phyloP scores from a whole-genome alignment of 2,113 vertebrate genomes.

The Tenrec ecaudatus region DNA sequence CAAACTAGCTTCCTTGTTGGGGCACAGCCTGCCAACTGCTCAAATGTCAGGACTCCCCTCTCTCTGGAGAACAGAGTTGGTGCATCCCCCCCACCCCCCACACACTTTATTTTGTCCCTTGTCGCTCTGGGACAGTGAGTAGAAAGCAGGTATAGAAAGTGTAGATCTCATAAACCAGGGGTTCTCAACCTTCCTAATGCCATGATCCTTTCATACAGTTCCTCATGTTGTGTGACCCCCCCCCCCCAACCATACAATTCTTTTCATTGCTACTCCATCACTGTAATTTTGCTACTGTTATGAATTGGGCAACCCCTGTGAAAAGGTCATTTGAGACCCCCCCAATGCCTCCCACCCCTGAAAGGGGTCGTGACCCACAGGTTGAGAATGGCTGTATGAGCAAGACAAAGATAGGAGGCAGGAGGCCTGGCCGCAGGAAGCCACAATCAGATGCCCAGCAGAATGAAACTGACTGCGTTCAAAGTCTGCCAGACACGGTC shows the following conservation, averaged over 20 bases:
- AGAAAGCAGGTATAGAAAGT: neutral
- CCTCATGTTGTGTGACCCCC: no score
- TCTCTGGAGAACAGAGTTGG: neutral
- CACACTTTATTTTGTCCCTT: neutral
- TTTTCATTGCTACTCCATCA: no score
- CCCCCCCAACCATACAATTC: no score
- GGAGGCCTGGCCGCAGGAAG: neutral
- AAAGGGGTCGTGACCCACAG: no score
- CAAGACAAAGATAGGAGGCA: neutral
- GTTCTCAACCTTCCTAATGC: no score
- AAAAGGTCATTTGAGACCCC: no score
- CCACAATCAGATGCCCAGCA: neutral
- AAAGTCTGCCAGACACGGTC: neutral
- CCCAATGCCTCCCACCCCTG: no score
- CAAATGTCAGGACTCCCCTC: neutral
- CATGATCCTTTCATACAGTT: no score
- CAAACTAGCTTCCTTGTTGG: constrained; percentile 4
- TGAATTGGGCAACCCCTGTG: no score
- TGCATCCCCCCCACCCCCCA: neutral
- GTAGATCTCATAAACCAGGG: neutral
- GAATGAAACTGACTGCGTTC: neutral
- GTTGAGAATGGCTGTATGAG: neutral
- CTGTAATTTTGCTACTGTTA: no score
- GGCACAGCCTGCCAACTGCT: neutral
- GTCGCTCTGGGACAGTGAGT: neutral